Evolutionary conservation across 1,140 invertebrate species (phyloP).

Genomic region (Heliothis subflexa): DNA sequence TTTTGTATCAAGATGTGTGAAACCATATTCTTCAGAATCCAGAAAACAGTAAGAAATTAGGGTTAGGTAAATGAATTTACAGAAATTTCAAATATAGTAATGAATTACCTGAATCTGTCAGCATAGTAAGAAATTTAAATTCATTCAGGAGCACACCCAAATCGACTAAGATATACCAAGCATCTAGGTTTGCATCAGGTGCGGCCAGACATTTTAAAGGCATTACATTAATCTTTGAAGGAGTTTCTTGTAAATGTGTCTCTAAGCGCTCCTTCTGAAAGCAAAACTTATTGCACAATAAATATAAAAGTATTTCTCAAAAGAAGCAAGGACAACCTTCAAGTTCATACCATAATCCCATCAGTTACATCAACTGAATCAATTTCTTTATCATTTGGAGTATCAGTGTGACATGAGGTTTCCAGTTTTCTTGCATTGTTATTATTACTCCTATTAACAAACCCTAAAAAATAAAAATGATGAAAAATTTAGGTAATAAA

Average conservation of each 20-base stretch:
- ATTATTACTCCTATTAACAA: neutral
- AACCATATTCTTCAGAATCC: too few species aligned
- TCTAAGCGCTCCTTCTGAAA: constrained; percentile 8
- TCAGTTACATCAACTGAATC: too few species aligned
- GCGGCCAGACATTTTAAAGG: constrained; percentile 57
- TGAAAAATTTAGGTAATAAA: neutral
- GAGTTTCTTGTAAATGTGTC: constrained; percentile 28
- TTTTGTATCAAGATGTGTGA: too few species aligned
- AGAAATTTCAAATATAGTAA: neutral
- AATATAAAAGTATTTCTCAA: neutral
- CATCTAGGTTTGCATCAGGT: constrained; percentile 45
- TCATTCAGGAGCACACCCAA: constrained; percentile 62
- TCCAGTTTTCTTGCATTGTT: too few species aligned
- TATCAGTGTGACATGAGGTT: too few species aligned
- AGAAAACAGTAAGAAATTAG: too few species aligned
- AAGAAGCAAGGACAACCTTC: neutral
- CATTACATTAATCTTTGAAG: constrained; percentile 46
- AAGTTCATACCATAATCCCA: too few species aligned
- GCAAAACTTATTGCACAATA: neutral
- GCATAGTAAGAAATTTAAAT: constrained; percentile 61
- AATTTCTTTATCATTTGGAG: too few species aligned
- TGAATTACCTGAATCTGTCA: constrained; percentile 65
- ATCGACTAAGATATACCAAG: constrained; percentile 69
- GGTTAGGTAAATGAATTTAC: neutral
- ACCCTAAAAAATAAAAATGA: neutral